Base-by-base conservation (phyloP, 2,888 invertebrate genomes). In the Heliconius sara region DNA sequence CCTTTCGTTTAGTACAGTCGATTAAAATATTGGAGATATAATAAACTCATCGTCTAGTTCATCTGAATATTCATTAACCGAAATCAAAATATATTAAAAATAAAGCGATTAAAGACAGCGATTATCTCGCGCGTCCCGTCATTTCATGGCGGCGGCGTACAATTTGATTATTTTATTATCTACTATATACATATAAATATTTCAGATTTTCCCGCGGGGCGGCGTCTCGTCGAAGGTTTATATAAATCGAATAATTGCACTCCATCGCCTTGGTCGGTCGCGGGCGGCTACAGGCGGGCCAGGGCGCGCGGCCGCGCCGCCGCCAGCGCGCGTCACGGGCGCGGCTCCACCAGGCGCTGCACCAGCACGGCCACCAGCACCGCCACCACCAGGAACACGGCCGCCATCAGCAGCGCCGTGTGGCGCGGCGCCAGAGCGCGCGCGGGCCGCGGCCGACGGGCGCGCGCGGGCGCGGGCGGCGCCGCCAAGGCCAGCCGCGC, bases 321-420 rank as follows among this genome's bases (percentile, higher is more conserved):
- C 88, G 87, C 89, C 81, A 93, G 91, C 91, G 90, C 93, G 88
- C 91, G 94, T 94, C 94, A 93, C 90, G 93, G 93, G 25, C 89
- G 91, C 88, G 93, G 90, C 87, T 93, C 94, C 87, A 95, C 94
- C 84, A 95, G 91, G 84, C 94, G 95, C 91, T 96, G 96, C 86
- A 96, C 94, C 85, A 96, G 90, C 86, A 96, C 95, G 74, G 97
- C 97, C 85, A 96, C 94, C 83, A 96, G 87, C 86, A 97, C 93
- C 79, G 96, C 96, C 87, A 96, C 90, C 85, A 96, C 85, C 84
- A 96, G 94, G 93, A 97, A 96, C 75, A 93, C 96, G 79, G 93
- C 91, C 79, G 97, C 94, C 88, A 97, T 95, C 81, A 96, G 92
- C 84, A 96, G 91, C 84, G 97, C 97, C 91, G 96, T 95, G 89